These are phyloP conservation scores for Folsomia candida DNA, from an alignment of 2,888 invertebrate species.

Conservation along the genomic window DNA sequence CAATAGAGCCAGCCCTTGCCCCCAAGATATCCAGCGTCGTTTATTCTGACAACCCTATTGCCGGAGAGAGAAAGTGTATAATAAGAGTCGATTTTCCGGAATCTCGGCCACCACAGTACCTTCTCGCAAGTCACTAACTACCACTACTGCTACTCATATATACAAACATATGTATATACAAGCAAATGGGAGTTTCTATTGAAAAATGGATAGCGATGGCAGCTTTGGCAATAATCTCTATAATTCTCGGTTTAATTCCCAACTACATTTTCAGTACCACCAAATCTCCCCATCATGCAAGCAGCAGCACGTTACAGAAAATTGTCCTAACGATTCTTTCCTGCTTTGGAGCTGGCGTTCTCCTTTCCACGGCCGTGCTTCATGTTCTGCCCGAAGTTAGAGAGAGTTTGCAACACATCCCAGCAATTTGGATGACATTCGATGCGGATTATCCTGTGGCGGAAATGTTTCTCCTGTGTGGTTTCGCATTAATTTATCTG, in stretches of 20 bases:
- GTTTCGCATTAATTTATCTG: constrained; percentile 46
- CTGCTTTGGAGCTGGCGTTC: constrained; percentile 77
- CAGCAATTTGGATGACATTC: constrained; percentile 27
- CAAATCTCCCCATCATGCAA: constrained; percentile 22
- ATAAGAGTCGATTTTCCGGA: no score
- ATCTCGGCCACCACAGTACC: no score
- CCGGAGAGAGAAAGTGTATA: not conserved
- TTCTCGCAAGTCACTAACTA: no score
- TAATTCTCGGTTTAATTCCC: constrained; percentile 42
- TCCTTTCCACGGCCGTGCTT: constrained; percentile 65
- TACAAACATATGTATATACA: no score
- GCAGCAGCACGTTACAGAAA: constrained; percentile 26
- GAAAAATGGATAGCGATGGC: constrained; percentile 49
- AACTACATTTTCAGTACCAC: constrained; percentile 29
- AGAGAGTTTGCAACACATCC: constrained; percentile 23
- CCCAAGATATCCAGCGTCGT: not conserved
- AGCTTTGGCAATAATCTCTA: constrained; percentile 41
- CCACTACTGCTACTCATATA: no score
- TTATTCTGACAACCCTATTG: not conserved
- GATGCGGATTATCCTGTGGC: constrained; percentile 45
- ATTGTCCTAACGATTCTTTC: constrained; percentile 64
- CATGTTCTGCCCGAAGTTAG: constrained; percentile 78
- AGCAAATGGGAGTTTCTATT: constrained; percentile 31
- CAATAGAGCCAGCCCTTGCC: not conserved
- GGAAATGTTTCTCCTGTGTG: constrained; percentile 44